These are phyloP conservation scores for Drosophila lacicola DNA, from an alignment of 2,888 invertebrate species.

Conservation along the genomic window DNA sequence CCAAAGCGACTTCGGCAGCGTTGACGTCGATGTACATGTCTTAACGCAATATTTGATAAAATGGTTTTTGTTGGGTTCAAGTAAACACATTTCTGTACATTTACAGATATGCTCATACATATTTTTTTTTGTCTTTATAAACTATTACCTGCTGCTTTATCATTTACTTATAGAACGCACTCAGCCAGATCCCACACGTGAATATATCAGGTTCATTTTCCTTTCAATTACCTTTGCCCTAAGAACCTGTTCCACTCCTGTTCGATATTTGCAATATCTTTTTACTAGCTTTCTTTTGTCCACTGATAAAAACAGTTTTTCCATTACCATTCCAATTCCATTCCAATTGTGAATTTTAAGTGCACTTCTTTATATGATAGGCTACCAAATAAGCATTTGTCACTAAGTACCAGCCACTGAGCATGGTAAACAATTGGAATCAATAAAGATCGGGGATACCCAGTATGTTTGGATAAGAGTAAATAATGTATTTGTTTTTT, in stretches of 20 bases:
- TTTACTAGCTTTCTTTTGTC: background rate
- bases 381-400: background rate
- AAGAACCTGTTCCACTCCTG: background rate
- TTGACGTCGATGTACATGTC: conserved; percentile 5
- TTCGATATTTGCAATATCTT: background rate
- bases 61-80: conserved; percentile 11
- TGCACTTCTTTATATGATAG: background rate
- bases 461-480: too few relatives aligned
- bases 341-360: background rate
- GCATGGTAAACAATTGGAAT: too few relatives aligned
- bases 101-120: background rate
- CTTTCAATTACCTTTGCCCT: background rate
- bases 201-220: background rate
- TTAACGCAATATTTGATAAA: conserved; percentile 41
- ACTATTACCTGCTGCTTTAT: conserved; percentile 7
- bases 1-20: background rate
- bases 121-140: background rate
- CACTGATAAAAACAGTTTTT: background rate
- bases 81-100: conserved; percentile 1
- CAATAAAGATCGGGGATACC: too few relatives aligned
- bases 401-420: too few relatives aligned
- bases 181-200: background rate
- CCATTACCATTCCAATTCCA: background rate
- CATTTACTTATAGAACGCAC: background rate
- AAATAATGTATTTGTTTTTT: too few relatives aligned